Evolutionary conservation across 2,113 vertebrate genomes (phyloP), one percentile per base, ranked within the genome.

Genomic region (Parus major): DNA sequence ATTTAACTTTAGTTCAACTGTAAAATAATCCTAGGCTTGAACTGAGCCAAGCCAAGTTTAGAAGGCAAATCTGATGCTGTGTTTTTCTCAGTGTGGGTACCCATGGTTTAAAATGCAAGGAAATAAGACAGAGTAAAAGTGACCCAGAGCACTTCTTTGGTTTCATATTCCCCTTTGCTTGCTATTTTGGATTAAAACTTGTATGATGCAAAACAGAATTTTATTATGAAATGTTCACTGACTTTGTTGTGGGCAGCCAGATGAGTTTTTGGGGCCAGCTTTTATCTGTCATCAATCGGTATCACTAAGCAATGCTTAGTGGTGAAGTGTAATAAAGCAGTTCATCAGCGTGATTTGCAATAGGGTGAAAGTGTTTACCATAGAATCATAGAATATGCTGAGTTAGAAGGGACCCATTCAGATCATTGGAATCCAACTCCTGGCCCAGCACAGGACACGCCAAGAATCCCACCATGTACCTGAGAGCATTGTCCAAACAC

Each of bases 101-200:
- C 12, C 47, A 10, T 23, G 15, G 7, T 76, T 92, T 78, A 84
- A 91, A 92, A 86, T 35, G 23, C 22, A 42, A 56, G 25, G 84
- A 79, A 44, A 47, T 77, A 55, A 86, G 55, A 61, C 1, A 15
- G 25, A 57, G n/a, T 56, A 66, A 27, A 44, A 68, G 12, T 78
- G 69, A 84, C 29, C 29, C 33, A 68, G 64, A 86, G 28, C 21
- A 63, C 3, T 71, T 89, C 20, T 63, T 81, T 19, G 2, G 69
- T 65, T 89, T 77, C n/a, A 29, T 41, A 41, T 50, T 92, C 31
- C 55, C n/a, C 33, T 82, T 91, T 33, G 7, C 29, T 82, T 89
- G 52, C n/a, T 82, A 12, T 73, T 97, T 91, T 73, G 63, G 39
- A 80, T 73, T 50, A 90, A 97, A 85, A 85, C 6, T 7, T 80